Evolutionary conservation across 2,113 vertebrate species (phyloP).

Genomic region (Leptocoma aspasia): DNA sequence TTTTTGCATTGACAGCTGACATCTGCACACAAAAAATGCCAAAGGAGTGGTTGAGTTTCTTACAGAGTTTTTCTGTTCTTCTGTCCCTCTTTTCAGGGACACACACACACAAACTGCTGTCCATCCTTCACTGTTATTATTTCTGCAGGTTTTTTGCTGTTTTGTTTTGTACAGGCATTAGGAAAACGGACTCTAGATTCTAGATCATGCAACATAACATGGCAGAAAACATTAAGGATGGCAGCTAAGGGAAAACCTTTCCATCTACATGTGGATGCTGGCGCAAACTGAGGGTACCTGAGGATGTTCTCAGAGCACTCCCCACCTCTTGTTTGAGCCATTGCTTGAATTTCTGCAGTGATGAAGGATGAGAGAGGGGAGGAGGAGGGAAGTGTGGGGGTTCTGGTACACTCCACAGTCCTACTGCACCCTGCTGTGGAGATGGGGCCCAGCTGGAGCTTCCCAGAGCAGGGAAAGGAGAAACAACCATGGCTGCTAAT

Average conservation of each 20-base stretch:
- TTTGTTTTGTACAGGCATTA: background rate
- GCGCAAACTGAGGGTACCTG: background rate
- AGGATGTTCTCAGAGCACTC: background rate
- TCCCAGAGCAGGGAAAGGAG: background rate
- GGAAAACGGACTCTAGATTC: background rate
- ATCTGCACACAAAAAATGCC: background rate
- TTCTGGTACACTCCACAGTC: background rate
- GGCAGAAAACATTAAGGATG: background rate
- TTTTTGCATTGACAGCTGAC: background rate
- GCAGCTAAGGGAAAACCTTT: background rate
- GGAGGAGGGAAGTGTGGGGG: background rate
- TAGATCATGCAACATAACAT: background rate
- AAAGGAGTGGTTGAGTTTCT: fast-evolving
- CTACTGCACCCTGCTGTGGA: fast-evolving
- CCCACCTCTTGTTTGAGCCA: background rate
- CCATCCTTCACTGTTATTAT: background rate
- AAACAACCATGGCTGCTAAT: background rate
- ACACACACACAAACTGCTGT: fast-evolving
- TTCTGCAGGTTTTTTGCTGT: background rate
- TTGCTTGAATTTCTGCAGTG: background rate
- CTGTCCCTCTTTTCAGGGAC: background rate
- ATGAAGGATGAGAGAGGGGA: background rate
- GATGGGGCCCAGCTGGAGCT: background rate
- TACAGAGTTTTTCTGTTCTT: background rate
- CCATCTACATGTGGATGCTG: fast-evolving